These are phyloP conservation scores for Petroica traversi DNA, from an alignment of 2,113 vertebrate genomes.

Conservation along the genomic window DNA sequence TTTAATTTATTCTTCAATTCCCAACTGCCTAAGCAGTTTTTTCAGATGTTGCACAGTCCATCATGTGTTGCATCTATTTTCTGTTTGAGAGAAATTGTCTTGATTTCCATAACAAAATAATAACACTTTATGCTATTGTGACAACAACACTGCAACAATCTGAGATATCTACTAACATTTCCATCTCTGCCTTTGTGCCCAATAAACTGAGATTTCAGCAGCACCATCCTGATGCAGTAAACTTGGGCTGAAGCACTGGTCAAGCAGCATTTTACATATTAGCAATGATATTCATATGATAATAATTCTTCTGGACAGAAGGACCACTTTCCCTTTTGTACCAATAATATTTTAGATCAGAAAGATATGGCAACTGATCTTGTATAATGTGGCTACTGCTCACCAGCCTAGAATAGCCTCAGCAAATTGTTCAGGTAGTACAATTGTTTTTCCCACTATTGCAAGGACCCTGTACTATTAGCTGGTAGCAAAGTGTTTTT, in stretches of 20 bases:
- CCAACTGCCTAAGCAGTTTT: not conserved
- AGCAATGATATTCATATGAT: not conserved
- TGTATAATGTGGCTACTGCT: not conserved
- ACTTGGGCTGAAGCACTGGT: not conserved
- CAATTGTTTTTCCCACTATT: not conserved
- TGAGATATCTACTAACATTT: not conserved
- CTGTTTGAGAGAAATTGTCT: not conserved
- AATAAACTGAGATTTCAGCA: not conserved
- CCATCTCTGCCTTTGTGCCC: not conserved
- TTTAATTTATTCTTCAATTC: constrained; percentile 55
- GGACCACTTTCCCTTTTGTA: not conserved
- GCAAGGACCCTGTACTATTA: not conserved
- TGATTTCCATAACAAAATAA: constrained; percentile 46
- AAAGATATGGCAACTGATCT: not conserved
- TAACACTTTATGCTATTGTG: not conserved
- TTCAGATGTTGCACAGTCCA: not conserved
- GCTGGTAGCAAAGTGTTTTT: not conserved
- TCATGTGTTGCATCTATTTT: constrained; percentile 28
- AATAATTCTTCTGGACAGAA: not conserved
- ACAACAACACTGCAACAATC: not conserved
- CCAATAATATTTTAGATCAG: not conserved
- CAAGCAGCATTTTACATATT: not conserved
- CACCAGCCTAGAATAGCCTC: not conserved
- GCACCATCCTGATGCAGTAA: not conserved
- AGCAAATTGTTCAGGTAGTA: not conserved